Evolutionary conservation across 92 coral and sea anemone genomes (phyloP), one percentile per base, ranked within the genome.

Genomic region (Diadumene lineata): DNA sequence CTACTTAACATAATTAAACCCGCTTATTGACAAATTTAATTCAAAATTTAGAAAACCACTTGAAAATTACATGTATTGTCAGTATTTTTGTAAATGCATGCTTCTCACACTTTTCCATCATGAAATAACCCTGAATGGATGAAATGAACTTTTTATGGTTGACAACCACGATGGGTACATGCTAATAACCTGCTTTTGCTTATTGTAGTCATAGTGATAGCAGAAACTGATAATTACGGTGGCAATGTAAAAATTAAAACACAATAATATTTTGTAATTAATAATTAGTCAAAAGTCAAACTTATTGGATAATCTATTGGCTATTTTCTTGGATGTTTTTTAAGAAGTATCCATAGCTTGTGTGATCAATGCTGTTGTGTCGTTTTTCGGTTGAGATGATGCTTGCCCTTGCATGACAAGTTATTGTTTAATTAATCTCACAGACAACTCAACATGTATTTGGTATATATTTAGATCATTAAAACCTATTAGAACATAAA

Each of bases 121-220:
- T n/a, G n/a, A 23, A 23, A 3, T 11, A 30, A 29, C 29, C 18
- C 3, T 1, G 43, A 62, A 30, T 2, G 21, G 43, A 62, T 28
- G 21, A 62, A 2, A 62, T 17, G 15, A 13, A 62, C 68, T 31
- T 28, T 62, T 27, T 28, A 62, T 21, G 43, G 68, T 62, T 62
- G n/a, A 62, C 27, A 28, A 43, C n/a, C 13, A 4, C 31, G 43
- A 23, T n/a, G 31, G 68, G 68, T 62, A 62, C 68, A 28, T 62
- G 68, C 31, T 28, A 38, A 28, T 28, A 7, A 62, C 68, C 68
- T 62, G 68, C 68, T 62, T 62, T 32, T 13, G 13, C 17, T 10
- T 11, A 6, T 2, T 30, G 23, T 28, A 11, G n/a, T 43, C 68
- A 28, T 62, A 30, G 43, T 43, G 18, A 62, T 43, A n/a, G 27